Conservation (phyloP, 2,888 invertebrate species). For the Euplagia quadripunctaria region DNA sequence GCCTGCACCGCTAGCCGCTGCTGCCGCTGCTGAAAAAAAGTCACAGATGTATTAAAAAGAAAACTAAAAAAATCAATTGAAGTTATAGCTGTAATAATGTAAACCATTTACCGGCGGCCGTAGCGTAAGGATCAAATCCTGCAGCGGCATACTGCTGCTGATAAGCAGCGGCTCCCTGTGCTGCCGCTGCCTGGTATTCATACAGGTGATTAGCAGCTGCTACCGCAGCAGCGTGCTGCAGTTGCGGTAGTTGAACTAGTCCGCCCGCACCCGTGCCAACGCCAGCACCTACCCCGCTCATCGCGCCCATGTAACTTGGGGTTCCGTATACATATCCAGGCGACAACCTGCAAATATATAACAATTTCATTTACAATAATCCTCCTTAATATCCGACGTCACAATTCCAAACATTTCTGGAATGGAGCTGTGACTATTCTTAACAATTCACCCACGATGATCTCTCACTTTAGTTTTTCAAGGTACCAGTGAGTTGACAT, state of each 20-base stretch:
- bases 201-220: conserved; percentile 94
- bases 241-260: conserved; percentile 90
- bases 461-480: conserved; percentile 55
- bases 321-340: conserved; percentile 92
- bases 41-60: neutral
- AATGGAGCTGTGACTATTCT: conserved; percentile 45
- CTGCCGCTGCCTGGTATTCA: conserved; percentile 93
- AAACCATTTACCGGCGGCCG: conserved; percentile 88
- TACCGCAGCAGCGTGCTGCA: conserved; percentile 92
- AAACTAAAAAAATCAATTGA: neutral
- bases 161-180: conserved; percentile 90
- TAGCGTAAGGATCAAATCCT: conserved; percentile 92
- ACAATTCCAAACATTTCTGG: conserved; percentile 44
- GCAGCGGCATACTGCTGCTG: conserved; percentile 92
- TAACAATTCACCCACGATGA: conserved; percentile 57
- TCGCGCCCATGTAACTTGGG: conserved; percentile 92
- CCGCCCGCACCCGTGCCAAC: conserved; percentile 89
- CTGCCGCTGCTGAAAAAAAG: conserved; percentile 73
- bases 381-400: conserved; percentile 27
- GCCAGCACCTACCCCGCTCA: conserved; percentile 86
- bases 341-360: conserved; percentile 77
- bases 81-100: neutral
- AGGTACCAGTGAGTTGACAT: conserved; percentile 63
- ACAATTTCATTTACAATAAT: conserved; percentile 26
- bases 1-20: conserved; percentile 89